Conservation (phyloP, 2,797 vertebrate species). For the Spea hammondii region DNA sequence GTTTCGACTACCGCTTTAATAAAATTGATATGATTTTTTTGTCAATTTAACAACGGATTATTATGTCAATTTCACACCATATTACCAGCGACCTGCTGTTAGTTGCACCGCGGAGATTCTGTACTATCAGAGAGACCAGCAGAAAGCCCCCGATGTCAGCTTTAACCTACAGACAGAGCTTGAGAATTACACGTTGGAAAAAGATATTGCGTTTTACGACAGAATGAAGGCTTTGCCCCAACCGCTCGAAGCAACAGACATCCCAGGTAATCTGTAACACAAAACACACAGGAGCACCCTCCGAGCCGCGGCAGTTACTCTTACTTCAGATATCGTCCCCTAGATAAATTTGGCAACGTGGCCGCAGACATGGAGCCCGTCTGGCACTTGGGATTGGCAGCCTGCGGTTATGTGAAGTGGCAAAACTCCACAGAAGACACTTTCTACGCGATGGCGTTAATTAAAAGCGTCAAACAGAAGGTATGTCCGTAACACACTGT, state of each 20-base stretch:
- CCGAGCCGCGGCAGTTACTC: not conserved
- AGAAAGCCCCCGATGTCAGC: conserved; percentile 71
- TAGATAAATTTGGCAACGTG: conserved; percentile 81
- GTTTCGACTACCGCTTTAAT: no score
- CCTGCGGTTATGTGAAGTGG: conserved; percentile 81
- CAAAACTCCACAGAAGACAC: conserved; percentile 84
- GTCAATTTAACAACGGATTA: no score
- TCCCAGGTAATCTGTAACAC: conserved; percentile 78
- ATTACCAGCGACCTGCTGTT: conserved; percentile 58
- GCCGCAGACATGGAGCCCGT: conserved; percentile 79
- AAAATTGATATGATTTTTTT: no score
- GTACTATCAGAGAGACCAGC: conserved; percentile 64
- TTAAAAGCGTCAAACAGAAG: conserved; percentile 83
- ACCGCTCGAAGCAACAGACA: conserved; percentile 68
- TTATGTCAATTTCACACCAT: conserved; percentile 14
- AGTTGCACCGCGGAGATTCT: conserved; percentile 80
- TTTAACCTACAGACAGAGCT: conserved; percentile 70
- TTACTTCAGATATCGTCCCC: not conserved
- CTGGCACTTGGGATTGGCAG: conserved; percentile 71
- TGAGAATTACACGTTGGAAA: conserved; percentile 63
- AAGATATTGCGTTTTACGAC: conserved; percentile 80
- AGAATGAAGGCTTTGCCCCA: conserved; percentile 64
- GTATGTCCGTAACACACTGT: conserved; percentile 65
- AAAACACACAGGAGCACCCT: not conserved
- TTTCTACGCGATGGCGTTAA: conserved; percentile 76